Conservation (phyloP, 2,113 vertebrate genomes). For the Amazona vittata region DNA sequence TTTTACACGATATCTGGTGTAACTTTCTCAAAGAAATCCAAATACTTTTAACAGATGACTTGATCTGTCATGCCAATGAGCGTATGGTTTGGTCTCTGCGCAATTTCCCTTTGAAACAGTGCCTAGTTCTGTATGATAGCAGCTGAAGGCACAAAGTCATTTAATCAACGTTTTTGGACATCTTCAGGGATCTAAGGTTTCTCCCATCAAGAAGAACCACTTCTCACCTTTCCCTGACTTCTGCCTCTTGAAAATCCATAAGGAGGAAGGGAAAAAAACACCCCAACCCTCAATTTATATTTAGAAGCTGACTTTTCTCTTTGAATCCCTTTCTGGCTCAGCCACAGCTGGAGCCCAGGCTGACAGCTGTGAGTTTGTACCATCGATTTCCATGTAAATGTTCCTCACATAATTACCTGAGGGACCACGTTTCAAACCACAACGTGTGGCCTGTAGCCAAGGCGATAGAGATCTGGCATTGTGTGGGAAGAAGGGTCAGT, state of each 20-base stretch:
- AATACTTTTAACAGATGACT: conserved; percentile 53
- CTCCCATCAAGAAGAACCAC: background rate
- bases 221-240: conserved; percentile 37
- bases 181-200: conserved; percentile 7
- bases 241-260: background rate
- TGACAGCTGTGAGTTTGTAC: conserved; percentile 55
- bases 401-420: conserved; percentile 48
- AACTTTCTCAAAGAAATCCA: conserved; percentile 23
- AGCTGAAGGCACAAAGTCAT: conserved; percentile 35
- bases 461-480: conserved; percentile 13
- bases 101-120: conserved; percentile 55
- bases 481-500: conserved; percentile 51
- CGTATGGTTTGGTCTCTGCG: background rate
- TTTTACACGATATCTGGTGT: conserved; percentile 15
- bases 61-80: conserved; percentile 16
- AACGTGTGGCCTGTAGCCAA: background rate
- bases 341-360: background rate
- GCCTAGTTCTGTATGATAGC: conserved; percentile 42
- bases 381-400: conserved; percentile 32
- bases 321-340: conserved; percentile 35
- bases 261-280: background rate
- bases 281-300: conserved; percentile 10
- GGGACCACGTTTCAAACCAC: conserved; percentile 27
- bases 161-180: background rate
- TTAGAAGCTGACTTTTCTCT: conserved; percentile 42